These are phyloP conservation scores for Rhimphoctona megacephalus DNA, from an alignment of 2,888 invertebrate genomes.

Conservation along the genomic window DNA sequence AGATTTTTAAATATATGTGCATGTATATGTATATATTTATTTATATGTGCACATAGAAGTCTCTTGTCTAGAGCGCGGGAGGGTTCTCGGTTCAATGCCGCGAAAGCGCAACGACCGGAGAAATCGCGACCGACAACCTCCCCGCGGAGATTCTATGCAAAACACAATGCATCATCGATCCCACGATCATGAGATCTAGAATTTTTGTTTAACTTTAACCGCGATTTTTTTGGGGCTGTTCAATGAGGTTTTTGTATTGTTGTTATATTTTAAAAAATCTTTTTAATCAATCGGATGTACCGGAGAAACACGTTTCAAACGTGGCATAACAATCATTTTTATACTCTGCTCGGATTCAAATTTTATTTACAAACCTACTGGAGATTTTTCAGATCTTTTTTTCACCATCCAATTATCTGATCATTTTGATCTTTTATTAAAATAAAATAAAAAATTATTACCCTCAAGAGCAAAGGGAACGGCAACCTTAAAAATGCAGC, in stretches of 20 bases:
- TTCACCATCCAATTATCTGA: no score
- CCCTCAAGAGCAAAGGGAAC: background rate
- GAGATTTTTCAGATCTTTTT: no score
- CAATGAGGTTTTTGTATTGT: no score
- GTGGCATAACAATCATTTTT: no score
- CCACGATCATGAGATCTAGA: background rate
- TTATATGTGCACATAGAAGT: background rate
- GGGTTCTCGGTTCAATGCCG: constrained; percentile 70
- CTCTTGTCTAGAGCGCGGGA: constrained; percentile 32
- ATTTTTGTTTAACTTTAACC: background rate
- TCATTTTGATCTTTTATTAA: background rate
- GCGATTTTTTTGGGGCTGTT: background rate
- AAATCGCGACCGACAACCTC: constrained; percentile 53
- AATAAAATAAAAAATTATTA: background rate
- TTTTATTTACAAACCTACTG: no score
- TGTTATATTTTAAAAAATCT: no score
- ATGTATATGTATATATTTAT: constrained; percentile 15
- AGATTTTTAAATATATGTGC: constrained; percentile 13
- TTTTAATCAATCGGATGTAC: no score
- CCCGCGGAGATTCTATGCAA: constrained; percentile 18
- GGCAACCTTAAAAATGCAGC: constrained; percentile 21
- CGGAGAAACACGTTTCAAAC: no score
- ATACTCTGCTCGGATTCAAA: no score
- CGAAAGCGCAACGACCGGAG: constrained; percentile 67
- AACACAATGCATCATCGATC: constrained; percentile 10